phyloP scores from a whole-genome alignment of 30 jellyfish, hydroid and myxozoan species.

The Clytia hemisphaerica region DNA sequence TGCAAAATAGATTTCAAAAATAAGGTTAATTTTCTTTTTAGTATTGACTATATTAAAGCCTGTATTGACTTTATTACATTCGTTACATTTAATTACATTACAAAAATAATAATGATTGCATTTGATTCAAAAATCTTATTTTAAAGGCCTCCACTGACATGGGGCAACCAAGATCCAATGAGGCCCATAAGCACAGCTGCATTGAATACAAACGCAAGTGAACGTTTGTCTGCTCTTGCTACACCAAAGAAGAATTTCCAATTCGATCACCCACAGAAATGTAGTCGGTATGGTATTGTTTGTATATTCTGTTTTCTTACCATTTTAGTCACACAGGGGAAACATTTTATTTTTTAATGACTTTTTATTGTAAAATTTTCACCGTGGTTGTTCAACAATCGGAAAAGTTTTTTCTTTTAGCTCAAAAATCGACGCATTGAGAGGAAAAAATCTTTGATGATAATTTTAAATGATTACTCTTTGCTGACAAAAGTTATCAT shows the following conservation, averaged over 20 bases:
- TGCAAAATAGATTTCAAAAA: background rate
- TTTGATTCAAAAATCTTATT: background rate
- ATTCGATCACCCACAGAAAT: conserved; percentile 52
- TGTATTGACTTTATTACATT: background rate
- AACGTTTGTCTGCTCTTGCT: conserved; percentile 43
- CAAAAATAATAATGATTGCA: background rate
- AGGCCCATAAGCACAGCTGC: conserved; percentile 83
- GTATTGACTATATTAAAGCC: background rate
- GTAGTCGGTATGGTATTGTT: conserved; percentile 71
- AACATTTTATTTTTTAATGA: too few relatives aligned
- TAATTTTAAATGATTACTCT: too few relatives aligned
- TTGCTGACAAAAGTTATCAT: too few relatives aligned
- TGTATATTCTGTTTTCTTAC: too few relatives aligned
- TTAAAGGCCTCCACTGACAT: conserved; percentile 62
- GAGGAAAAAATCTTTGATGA: too few relatives aligned
- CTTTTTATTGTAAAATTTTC: too few relatives aligned
- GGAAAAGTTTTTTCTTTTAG: too few relatives aligned
- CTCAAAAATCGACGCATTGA: too few relatives aligned
- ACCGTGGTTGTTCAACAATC: too few relatives aligned
- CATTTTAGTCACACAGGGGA: too few relatives aligned
- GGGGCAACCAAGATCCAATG: conserved; percentile 98
- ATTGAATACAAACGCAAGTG: conserved; percentile 59
- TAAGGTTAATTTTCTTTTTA: background rate
- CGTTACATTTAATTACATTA: background rate
- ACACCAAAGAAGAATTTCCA: conserved; percentile 60